Conservation (phyloP, 2,797 vertebrate genomes). For the Lepus oiostolus region DNA sequence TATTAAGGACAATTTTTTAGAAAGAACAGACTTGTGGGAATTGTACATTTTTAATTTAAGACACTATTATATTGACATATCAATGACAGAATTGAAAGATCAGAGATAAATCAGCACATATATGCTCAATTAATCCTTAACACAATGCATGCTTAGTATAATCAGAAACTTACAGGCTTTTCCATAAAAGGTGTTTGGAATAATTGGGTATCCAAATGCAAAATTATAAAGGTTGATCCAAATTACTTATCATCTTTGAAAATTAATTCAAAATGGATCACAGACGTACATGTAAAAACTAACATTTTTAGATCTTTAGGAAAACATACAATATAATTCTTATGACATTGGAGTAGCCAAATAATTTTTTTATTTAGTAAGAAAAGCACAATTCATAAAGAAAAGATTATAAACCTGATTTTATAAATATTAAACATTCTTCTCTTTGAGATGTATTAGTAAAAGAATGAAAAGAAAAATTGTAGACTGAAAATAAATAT, state of each 20-base stretch:
- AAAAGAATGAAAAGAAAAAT: neutral
- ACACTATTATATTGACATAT: neutral
- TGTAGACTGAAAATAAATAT: neutral
- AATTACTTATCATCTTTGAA: neutral
- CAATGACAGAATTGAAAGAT: neutral
- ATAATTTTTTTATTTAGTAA: neutral
- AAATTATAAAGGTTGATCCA: neutral
- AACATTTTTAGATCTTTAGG: neutral
- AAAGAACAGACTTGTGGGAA: neutral
- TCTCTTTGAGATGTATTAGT: neutral
- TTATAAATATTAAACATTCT: neutral
- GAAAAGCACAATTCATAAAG: conserved; percentile 19
- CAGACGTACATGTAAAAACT: neutral
- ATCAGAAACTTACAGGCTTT: neutral
- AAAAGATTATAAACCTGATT: neutral
- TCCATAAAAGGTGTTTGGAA: neutral
- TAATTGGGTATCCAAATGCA: neutral
- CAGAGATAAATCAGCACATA: neutral
- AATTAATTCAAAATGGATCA: neutral
- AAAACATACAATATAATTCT: neutral
- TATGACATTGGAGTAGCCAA: neutral
- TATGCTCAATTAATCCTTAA: neutral
- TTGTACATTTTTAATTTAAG: neutral
- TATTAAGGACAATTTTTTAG: neutral
- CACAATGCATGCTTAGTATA: neutral